Evolutionary conservation across 2,888 invertebrate genomes (phyloP).

Genomic region (Ferdinandea cuprea): DNA sequence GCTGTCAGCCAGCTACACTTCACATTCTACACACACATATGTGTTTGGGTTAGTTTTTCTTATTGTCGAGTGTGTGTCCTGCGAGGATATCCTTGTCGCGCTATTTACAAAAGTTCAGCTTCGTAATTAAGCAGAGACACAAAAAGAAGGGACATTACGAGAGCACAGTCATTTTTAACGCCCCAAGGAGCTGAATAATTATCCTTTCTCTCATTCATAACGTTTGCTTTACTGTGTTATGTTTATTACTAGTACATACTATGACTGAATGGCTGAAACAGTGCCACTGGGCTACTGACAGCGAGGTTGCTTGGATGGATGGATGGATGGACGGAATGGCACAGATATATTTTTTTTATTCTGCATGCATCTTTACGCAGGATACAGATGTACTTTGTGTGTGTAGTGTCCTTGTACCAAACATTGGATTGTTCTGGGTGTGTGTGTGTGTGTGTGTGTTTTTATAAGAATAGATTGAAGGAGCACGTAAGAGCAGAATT

Average conservation of each 20-base stretch:
- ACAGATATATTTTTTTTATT: too few species aligned
- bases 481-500: slow-evolving; percentile 43
- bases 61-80: slow-evolving; percentile 46
- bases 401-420: slow-evolving; percentile 46
- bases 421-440: slow-evolving; percentile 23
- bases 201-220: slow-evolving; percentile 60
- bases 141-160: slow-evolving; percentile 47
- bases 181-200: slow-evolving; percentile 72
- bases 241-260: slow-evolving; percentile 58
- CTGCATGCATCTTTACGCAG: slow-evolving; percentile 33
- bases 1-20: too few species aligned
- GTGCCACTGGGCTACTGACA: slow-evolving; percentile 14
- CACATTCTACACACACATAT: neutral
- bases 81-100: slow-evolving; percentile 45
- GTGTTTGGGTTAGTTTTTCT: neutral
- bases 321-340: slow-evolving; percentile 15
- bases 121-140: slow-evolving; percentile 63
- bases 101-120: slow-evolving; percentile 65
- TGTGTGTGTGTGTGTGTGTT: slow-evolving; percentile 23
- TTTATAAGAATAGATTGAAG: slow-evolving; percentile 27
- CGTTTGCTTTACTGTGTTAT: slow-evolving; percentile 64
- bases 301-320: too few species aligned
- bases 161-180: slow-evolving; percentile 60
- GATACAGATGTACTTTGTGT: slow-evolving; percentile 21
- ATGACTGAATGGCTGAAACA: slow-evolving; percentile 56